A percentile compares a stretch with the other conserved stretches of the same genome.
Evolutionary conservation across 2,113 vertebrate species (phyloP).

Genomic region (Todiramphus saurophagus): DNA sequence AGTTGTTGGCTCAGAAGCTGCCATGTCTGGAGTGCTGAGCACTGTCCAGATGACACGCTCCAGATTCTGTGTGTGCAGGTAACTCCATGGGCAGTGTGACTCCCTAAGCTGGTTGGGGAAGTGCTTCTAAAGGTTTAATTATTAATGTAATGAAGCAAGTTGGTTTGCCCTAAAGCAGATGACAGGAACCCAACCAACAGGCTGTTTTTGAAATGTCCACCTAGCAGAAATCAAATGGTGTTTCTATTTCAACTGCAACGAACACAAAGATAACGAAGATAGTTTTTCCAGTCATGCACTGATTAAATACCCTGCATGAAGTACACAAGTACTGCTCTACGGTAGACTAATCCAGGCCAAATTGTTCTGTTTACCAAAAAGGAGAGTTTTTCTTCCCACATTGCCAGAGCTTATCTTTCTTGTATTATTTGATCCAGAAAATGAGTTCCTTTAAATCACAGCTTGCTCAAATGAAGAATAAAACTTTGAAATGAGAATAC

Average conservation of each 20-base stretch:
- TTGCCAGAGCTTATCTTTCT: background rate
- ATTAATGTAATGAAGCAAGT: background rate
- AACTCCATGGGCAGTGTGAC: background rate
- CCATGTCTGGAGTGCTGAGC: background rate
- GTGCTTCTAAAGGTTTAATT: background rate
- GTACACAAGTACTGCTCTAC: background rate
- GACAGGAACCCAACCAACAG: background rate
- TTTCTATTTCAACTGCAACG: background rate
- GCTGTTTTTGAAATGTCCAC: background rate
- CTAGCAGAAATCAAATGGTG: background rate
- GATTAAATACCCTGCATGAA: slow-evolving; percentile 6
- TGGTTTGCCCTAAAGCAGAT: background rate
- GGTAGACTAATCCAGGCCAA: background rate
- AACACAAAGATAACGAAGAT: slow-evolving; percentile 8
- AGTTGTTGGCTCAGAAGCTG: background rate
- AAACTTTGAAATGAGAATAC: background rate
- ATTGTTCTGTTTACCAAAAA: background rate
- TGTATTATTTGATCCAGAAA: background rate
- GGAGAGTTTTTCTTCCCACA: background rate
- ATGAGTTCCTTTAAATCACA: background rate
- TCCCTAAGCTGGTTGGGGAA: background rate
- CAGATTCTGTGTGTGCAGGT: background rate
- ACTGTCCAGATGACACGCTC: background rate
- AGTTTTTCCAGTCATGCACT: background rate
- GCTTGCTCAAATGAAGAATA: background rate